Evolutionary conservation across 2,797 vertebrate species (phyloP).

Genomic region (Podarcis lilfordi): DNA sequence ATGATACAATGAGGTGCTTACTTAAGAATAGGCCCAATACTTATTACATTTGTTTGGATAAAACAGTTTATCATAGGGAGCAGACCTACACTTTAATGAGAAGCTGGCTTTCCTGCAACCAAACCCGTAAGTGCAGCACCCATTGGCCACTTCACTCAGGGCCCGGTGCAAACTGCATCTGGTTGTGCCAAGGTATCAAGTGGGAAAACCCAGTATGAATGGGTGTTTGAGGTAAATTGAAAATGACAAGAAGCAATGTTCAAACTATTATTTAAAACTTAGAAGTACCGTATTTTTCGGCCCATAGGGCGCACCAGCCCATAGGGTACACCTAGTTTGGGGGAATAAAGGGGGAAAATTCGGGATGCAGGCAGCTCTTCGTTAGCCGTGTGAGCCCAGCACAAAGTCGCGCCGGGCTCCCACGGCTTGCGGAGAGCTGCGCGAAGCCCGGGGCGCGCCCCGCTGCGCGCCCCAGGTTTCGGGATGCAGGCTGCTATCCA

Average conservation of each 20-base stretch:
- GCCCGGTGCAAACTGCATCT: not conserved
- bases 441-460: too few relatives aligned
- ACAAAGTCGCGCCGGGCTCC: too few relatives aligned
- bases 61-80: not conserved
- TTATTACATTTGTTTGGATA: not conserved
- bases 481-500: too few relatives aligned
- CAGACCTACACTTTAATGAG: not conserved
- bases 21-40: not conserved
- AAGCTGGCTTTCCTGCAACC: not conserved
- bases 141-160: not conserved
- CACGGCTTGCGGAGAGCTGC: too few relatives aligned
- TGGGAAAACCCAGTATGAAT: not conserved
- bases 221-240: not conserved
- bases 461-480: too few relatives aligned
- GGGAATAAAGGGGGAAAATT: too few relatives aligned
- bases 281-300: not conserved
- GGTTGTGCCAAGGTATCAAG: not conserved
- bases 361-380: too few relatives aligned
- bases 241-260: not conserved
- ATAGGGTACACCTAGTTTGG: too few relatives aligned
- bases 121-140: not conserved
- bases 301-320: too few relatives aligned
- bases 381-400: too few relatives aligned
- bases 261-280: not conserved
- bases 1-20: not conserved